Conservation (phyloP, 2,888 invertebrate species). For the Heliconius ismenius region DNA sequence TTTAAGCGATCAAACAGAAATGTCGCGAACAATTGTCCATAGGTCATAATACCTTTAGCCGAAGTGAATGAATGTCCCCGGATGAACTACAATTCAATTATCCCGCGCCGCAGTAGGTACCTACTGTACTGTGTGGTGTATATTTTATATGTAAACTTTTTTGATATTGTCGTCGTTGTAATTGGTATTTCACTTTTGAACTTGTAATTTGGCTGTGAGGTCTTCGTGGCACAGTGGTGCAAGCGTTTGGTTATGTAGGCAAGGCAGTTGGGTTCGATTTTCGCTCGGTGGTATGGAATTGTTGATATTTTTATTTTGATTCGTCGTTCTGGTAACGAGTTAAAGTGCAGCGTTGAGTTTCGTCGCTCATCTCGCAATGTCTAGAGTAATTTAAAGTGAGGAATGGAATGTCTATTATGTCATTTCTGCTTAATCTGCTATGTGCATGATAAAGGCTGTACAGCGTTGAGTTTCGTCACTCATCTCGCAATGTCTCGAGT, state of each 20-base stretch:
- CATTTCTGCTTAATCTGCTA: too few species aligned
- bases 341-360: too few species aligned
- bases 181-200: neutral
- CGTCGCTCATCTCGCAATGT: too few species aligned
- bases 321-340: too few species aligned
- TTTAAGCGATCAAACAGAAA: conserved; percentile 15
- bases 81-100: conserved; percentile 29
- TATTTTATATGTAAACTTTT: neutral
- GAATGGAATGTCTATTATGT: too few species aligned
- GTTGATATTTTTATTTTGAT: too few species aligned
- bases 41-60: conserved; percentile 17
- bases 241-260: neutral
- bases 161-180: neutral
- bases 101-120: conserved; percentile 1
- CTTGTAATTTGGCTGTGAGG: neutral
- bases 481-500: too few species aligned
- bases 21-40: conserved; percentile 4
- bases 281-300: too few species aligned
- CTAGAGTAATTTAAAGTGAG: too few species aligned
- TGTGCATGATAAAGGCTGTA: too few species aligned
- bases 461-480: too few species aligned
- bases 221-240: neutral
- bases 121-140: conserved; percentile 21
- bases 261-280: too few species aligned
- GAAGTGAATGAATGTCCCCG: conserved; percentile 8